Base-by-base conservation (phyloP, 1,140 invertebrate genomes). In the Oncopodura yosiiana region DNA sequence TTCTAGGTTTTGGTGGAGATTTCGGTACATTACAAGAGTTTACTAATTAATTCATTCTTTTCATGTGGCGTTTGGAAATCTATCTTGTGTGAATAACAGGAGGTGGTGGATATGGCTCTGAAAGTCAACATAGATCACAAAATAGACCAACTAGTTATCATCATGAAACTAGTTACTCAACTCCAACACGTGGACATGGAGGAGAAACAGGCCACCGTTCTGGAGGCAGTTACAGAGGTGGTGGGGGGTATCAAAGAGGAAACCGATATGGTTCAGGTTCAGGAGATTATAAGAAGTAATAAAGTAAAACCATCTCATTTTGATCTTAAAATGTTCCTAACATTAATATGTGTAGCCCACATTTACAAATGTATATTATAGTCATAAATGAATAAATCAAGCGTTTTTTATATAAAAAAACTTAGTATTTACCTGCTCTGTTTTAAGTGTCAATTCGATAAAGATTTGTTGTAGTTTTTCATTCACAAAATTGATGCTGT, bases 401-500 rank as follows among this genome's bases (percentile, higher is more conserved):
- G 43, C 5, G 23, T 34, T 34, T n/a, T n/a, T n/a, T n/a, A n/a
- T n/a, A n/a, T 6, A 14, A 14, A 38, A 6, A n/a, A 29, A 51
- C 11, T 19, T 21, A 30, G 16, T 44, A 34, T 68, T 71, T 66
- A 77, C 77, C 69, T 81, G 80, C 69, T 85, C 83, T 34, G 80
- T 78, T 68, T 84, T 85, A 19, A 86, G 67, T 0, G 83, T 86
- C 18, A 84, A 69, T 60, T 85, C 82, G 60, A 86, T 84, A 66
- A 86, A 86, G 46, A 85, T 84, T 66, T 84, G 82, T 65, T 85
- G 83, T n/a, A 85, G 71, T 67, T 86, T 83, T 69, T 84, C 82
- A 69, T 87, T 85, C 52, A 93, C 93, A 72, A 90, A 96, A 73
- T 96, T 95, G 53, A n/a, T n/a, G n/a, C n/a, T n/a, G 94, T 96